Base-by-base conservation (phyloP, 2,797 vertebrate genomes). In the Semotilus atromaculatus region DNA sequence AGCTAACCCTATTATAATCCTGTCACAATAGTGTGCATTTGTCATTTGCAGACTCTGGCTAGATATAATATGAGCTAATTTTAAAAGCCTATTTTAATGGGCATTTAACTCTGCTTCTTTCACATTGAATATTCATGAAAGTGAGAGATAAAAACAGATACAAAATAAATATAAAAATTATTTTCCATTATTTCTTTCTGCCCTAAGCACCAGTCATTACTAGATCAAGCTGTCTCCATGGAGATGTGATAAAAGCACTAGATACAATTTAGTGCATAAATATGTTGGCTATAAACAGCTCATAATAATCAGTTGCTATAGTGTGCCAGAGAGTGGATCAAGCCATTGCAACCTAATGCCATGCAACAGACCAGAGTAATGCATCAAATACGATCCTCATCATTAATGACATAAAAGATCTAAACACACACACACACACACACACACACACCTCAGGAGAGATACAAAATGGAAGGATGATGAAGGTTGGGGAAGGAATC, bases 151-250 rank as follows among this genome's bases (percentile, higher is more conserved):
- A 78, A 84, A 84, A 62, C 26, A 77, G 73, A 66, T 21, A n/a
- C 66, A 81, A 66, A 68, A 81, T 81, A 72, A 78, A 84, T 72
- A 70, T 11, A 10, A 60, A 55, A 53, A 4, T n/a, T 70, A 6
- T 82, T 67, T 26, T 11, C 31, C 67, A 60, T 26, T 43, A 29
- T 80, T 11, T 58, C 55, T 58, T 45, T 31, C 48, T 71, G 62
- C 43, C 26, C 23, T 16, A 36, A 66, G 11, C 21, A 45, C 23
- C 40, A 4, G 3, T 40, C 74, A 76, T 51, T 83, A 64, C 55
- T 64, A 43, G 48, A 70, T 45, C 55, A 76, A 84, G 45, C 85
- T 40, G 91, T 94, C 92, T 90, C 93, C 90, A 93, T 93, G 90
- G 92, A 81, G 82, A 94, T 10, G 0, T 38, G 85, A 86, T 81